phyloP scores from a whole-genome alignment of 2,888 invertebrate species.

The Hymenopus coronatus region DNA sequence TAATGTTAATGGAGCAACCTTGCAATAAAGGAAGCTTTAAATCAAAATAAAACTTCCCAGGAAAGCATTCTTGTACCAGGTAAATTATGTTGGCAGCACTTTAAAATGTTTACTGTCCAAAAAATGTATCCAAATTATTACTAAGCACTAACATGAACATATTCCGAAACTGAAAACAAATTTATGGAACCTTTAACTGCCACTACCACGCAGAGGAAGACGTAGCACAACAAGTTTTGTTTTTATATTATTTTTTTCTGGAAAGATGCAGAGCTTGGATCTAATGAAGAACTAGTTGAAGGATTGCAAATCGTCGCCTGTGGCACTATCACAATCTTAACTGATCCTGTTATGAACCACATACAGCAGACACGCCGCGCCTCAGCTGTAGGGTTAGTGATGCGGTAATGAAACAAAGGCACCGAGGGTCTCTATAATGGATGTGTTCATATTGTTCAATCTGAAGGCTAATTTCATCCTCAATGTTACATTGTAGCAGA shows the following conservation, averaged over 20 bases:
- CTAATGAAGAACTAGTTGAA: background rate
- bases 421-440: background rate
- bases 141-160: no score
- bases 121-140: no score
- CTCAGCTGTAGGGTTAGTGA: background rate
- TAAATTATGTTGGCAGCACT: no score
- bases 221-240: background rate
- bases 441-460: background rate
- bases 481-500: background rate
- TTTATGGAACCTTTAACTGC: no score
- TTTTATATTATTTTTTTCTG: background rate
- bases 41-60: no score
- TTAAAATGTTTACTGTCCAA: no score
- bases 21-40: no score
- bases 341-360: background rate
- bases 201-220: background rate
- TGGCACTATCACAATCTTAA: background rate
- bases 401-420: background rate
- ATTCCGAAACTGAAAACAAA: background rate
- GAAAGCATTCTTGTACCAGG: no score
- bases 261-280: background rate
- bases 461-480: background rate
- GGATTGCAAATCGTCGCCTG: background rate
- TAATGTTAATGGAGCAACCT: no score
- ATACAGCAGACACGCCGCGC: background rate